These are phyloP conservation scores for Salvelinus fontinalis DNA, from an alignment of 2,113 vertebrate genomes.

Conservation along the genomic window DNA sequence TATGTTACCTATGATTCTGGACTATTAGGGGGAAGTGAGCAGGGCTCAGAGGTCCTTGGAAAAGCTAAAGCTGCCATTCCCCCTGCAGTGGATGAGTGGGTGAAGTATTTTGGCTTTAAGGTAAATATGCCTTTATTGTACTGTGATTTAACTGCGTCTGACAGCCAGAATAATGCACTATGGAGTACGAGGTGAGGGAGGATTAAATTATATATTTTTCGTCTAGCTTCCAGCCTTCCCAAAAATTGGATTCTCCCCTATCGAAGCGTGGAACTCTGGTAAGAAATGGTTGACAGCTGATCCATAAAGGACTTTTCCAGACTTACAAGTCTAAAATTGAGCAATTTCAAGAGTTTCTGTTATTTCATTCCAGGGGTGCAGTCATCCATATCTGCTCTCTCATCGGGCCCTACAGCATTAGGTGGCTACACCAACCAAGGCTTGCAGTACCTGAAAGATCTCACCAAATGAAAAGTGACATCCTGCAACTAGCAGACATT, in stretches of 20 bases:
- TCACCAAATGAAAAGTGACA: slow-evolving; percentile 74
- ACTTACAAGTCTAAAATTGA: no score
- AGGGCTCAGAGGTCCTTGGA: slow-evolving; percentile 79
- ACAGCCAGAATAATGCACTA: background rate
- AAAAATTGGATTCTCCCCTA: slow-evolving; percentile 81
- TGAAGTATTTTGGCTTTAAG: slow-evolving; percentile 85
- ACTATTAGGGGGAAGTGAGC: slow-evolving; percentile 78
- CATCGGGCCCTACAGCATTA: slow-evolving; percentile 80
- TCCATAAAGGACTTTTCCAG: background rate
- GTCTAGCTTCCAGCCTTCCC: slow-evolving; percentile 82
- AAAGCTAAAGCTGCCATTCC: slow-evolving; percentile 80
- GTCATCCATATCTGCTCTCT: slow-evolving; percentile 79
- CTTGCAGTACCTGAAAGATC: slow-evolving; percentile 82
- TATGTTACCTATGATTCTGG: slow-evolving; percentile 85
- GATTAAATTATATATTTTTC: background rate
- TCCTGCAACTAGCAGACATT: background rate
- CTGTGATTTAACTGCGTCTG: background rate
- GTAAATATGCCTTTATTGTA: slow-evolving; percentile 56
- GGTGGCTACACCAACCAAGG: slow-evolving; percentile 78
- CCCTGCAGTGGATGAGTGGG: slow-evolving; percentile 84
- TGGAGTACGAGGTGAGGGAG: background rate
- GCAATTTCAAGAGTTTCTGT: background rate
- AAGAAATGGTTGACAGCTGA: slow-evolving; percentile 42
- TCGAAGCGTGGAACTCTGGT: slow-evolving; percentile 90
- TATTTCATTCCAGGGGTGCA: slow-evolving; percentile 79